Conservation (phyloP, 2,113 vertebrate genomes). For the Ictidomys tridecemlineatus region DNA sequence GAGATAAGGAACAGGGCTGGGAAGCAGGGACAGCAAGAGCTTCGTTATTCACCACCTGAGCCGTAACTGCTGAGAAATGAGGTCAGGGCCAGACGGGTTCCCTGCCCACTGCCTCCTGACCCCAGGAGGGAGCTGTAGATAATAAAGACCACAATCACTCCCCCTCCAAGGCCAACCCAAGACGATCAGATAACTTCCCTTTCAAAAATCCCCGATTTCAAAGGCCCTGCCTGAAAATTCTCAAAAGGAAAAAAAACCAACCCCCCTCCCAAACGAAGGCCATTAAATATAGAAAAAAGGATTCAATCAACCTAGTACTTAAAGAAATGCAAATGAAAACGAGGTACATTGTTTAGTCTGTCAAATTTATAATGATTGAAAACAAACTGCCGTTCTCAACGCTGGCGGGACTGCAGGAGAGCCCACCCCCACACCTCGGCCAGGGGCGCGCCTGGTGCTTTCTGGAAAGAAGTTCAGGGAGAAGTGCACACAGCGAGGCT, state of each 20-base stretch:
- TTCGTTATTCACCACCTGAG: background rate
- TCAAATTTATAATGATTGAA: conserved; percentile 40
- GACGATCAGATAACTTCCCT: background rate
- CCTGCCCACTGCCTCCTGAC: background rate
- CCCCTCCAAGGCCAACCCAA: background rate
- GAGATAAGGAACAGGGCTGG: background rate
- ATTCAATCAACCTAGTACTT: background rate
- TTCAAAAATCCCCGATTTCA: background rate
- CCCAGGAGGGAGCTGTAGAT: background rate
- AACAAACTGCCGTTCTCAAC: background rate
- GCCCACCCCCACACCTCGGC: background rate
- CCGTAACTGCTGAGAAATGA: conserved; percentile 33
- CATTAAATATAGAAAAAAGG: background rate
- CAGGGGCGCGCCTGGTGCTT: background rate
- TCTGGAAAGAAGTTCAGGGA: background rate
- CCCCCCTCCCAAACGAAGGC: background rate
- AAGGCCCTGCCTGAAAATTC: conserved; percentile 5
- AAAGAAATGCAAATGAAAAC: conserved; percentile 59
- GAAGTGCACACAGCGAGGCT: background rate
- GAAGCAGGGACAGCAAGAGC: background rate
- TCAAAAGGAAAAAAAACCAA: background rate
- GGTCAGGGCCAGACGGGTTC: background rate
- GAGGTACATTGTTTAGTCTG: background rate
- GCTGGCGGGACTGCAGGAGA: background rate
- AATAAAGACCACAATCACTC: background rate